A percentile compares a stretch with the other conserved stretches of the same genome.
Evolutionary conservation across 2,113 vertebrate species (phyloP).

Genomic region (Thryonomys swinderianus): DNA sequence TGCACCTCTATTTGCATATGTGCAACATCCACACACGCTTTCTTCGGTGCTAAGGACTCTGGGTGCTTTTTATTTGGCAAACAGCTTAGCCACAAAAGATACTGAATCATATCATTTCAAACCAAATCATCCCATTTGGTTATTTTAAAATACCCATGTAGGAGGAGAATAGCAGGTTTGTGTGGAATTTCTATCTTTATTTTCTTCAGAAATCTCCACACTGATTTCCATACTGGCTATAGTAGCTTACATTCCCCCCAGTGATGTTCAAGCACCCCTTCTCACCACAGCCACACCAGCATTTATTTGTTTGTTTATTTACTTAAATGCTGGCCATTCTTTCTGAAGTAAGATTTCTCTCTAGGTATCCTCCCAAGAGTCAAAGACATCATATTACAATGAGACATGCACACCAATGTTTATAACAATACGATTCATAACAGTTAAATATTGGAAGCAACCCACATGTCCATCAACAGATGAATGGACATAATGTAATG

Average conservation of each 20-base stretch:
- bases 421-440: background rate
- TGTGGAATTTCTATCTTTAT: background rate
- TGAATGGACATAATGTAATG: background rate
- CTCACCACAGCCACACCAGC: background rate
- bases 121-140: background rate
- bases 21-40: rapidly evolving
- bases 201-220: background rate
- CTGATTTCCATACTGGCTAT: background rate
- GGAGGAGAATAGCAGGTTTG: background rate
- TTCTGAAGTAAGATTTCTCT: background rate
- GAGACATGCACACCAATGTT: background rate
- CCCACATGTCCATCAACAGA: background rate
- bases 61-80: slow-evolving; percentile 10
- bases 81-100: background rate
- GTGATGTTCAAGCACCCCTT: too few species aligned
- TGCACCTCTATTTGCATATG: background rate
- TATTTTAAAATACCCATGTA: slow-evolving; percentile 35
- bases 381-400: background rate
- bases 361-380: background rate
- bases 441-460: background rate
- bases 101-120: background rate
- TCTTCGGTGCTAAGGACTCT: background rate
- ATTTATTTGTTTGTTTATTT: background rate
- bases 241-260: background rate
- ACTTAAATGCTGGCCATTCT: background rate